Conservation (phyloP, 1,140 invertebrate species). For the Oreohelix idahoensis region DNA sequence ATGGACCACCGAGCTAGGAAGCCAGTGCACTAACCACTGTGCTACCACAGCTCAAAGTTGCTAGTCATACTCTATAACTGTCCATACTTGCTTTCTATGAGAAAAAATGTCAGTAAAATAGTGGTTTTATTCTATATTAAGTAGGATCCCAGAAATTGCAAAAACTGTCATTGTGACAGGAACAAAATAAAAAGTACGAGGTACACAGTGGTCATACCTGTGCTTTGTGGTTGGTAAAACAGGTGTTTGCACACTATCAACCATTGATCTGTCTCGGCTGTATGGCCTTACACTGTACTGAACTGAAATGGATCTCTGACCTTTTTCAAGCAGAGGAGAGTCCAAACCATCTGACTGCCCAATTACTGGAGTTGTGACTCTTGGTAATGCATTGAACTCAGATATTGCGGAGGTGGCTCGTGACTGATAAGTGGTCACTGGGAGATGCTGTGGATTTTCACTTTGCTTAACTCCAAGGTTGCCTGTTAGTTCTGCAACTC, state of each 20-base stretch:
- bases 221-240: not conserved
- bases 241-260: not conserved
- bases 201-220: not conserved
- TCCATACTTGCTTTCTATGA: too few species aligned
- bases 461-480: conserved; percentile 54
- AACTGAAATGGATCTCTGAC: not conserved
- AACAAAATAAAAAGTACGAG: not conserved
- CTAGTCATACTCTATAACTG: too few species aligned
- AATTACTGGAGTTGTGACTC: conserved; percentile 22
- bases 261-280: not conserved
- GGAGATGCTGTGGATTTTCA: conserved; percentile 37
- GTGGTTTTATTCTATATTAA: too few species aligned
- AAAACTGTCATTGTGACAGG: too few species aligned
- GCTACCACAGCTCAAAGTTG: too few species aligned
- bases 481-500: conserved; percentile 46
- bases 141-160: too few species aligned
- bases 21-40: too few species aligned
- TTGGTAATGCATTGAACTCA: conserved; percentile 31
- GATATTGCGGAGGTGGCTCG: conserved; percentile 42
- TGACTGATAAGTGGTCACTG: conserved; percentile 45
- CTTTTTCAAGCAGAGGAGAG: too few species aligned
- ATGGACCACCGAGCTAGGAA: too few species aligned
- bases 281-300: not conserved
- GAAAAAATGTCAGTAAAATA: too few species aligned
- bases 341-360: not conserved